Conservation (phyloP, 1,140 invertebrate genomes). For the Melanaphis sacchari region DNA sequence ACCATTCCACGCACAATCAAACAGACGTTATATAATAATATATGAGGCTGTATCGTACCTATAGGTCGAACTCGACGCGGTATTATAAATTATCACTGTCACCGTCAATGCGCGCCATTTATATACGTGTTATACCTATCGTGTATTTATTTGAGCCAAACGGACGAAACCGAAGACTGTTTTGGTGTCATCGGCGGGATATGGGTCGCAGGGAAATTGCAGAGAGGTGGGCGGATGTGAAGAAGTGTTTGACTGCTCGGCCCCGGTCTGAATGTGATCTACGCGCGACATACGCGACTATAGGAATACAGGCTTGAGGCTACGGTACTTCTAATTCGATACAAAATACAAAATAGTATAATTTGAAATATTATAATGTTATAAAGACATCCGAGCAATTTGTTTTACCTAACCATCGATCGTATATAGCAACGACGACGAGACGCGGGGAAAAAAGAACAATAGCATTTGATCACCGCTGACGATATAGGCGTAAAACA, state of each 20-base stretch:
- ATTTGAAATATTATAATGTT: background rate
- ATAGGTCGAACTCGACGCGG: background rate
- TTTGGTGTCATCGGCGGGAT: no score
- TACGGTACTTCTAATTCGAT: no score
- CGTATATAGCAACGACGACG: background rate
- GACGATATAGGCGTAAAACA: background rate
- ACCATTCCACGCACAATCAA: conserved; percentile 1
- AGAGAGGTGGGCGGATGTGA: background rate
- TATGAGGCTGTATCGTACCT: background rate
- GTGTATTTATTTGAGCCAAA: background rate
- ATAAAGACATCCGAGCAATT: background rate
- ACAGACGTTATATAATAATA: conserved; percentile 7
- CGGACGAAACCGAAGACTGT: no score
- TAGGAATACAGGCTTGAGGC: no score
- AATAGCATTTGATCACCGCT: background rate
- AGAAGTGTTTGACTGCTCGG: background rate
- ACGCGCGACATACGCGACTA: background rate
- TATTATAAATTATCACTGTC: background rate
- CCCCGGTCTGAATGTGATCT: background rate
- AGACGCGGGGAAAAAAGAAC: background rate
- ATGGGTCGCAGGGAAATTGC: no score
- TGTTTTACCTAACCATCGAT: background rate
- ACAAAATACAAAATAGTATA: no score
- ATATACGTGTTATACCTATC: background rate
- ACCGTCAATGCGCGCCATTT: background rate